These are phyloP conservation scores for Aleiodes testaceus DNA, from an alignment of 2,888 invertebrate species.

Conservation along the genomic window DNA sequence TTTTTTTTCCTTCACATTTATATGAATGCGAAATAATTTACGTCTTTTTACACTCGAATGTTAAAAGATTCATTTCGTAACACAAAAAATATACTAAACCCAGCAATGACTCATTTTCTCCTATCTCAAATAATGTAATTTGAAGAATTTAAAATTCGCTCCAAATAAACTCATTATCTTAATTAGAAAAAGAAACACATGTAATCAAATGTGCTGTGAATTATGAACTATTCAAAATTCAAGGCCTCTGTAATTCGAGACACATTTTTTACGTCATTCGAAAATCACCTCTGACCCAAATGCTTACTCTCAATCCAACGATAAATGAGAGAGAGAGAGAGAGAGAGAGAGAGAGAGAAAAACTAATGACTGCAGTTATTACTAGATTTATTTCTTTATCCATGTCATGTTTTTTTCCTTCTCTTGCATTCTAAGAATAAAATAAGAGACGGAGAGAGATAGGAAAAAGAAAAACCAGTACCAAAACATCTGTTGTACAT, in stretches of 20 bases:
- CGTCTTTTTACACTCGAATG: neutral
- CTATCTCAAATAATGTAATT: too few relatives aligned
- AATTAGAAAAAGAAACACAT: conserved; percentile 1
- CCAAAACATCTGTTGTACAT: conserved; percentile 32
- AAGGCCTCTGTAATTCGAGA: conserved; percentile 8
- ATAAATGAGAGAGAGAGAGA: neutral
- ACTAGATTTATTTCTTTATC: neutral
- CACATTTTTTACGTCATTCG: conserved; percentile 16
- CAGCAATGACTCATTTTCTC: too few relatives aligned
- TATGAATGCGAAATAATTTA: conserved; percentile 5
- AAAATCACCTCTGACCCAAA: conserved; percentile 8
- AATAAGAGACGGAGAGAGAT: too few relatives aligned
- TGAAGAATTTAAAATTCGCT: too few relatives aligned
- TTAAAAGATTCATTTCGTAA: too few relatives aligned
- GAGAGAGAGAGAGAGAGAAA: neutral
- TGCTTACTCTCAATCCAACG: neutral
- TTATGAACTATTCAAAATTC: conserved; percentile 4
- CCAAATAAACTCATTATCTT: too few relatives aligned
- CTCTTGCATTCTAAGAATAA: too few relatives aligned
- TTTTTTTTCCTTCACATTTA: neutral
- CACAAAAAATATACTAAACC: too few relatives aligned
- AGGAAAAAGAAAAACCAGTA: conserved; percentile 22
- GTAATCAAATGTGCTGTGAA: conserved; percentile 4
- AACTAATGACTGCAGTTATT: neutral
- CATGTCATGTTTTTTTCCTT: conserved; percentile 14